Conservation (phyloP, 1,140 invertebrate genomes). For the Yoshiicerus persimilis region DNA sequence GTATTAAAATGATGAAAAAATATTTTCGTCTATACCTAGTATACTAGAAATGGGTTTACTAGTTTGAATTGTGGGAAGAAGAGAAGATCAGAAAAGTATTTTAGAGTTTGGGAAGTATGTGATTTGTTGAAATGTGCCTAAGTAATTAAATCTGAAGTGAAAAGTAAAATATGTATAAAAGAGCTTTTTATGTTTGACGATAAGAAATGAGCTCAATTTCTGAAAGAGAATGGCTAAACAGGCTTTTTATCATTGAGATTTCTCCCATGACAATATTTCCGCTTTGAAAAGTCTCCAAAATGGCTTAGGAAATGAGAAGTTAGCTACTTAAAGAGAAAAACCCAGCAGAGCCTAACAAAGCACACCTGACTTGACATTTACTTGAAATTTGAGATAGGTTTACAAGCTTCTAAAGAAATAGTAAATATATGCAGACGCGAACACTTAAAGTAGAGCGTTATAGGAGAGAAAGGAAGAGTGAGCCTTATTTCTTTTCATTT, state of each 20-base stretch:
- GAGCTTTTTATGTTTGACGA: not conserved
- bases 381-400: not conserved
- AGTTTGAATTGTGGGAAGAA: no score
- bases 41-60: no score
- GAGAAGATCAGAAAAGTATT: no score
- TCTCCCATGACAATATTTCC: not conserved
- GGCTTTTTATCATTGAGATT: not conserved
- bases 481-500: not conserved
- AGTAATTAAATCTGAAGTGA: not conserved
- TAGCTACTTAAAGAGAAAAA: not conserved
- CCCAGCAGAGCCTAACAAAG: not conserved
- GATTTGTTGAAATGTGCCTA: not conserved
- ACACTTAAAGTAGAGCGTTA: not conserved
- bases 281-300: not conserved
- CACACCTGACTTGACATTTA: not conserved
- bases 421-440: not conserved
- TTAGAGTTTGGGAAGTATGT: not conserved
- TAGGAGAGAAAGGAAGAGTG: not conserved
- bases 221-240: not conserved
- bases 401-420: not conserved
- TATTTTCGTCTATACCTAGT: no score
- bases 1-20: no score
- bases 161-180: not conserved
- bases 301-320: not conserved
- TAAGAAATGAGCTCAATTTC: constrained; percentile 18